A percentile compares a stretch with the other conserved stretches of the same genome.
phyloP scores from a whole-genome alignment of 2,113 vertebrate genomes.

The Spheniscus mendiculus region DNA sequence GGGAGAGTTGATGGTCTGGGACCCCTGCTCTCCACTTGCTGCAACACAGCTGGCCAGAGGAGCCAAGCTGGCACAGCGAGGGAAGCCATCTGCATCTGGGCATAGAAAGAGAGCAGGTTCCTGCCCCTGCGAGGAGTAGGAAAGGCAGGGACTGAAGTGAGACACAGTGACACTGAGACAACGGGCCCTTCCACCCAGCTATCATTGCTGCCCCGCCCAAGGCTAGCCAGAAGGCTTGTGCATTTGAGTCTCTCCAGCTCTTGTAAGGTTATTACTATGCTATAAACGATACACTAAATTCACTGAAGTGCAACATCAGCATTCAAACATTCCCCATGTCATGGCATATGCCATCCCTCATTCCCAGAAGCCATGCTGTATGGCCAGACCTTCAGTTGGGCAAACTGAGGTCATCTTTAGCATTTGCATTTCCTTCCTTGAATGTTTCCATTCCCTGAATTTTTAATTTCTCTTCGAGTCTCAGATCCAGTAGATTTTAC shows the following conservation, averaged over 20 bases:
- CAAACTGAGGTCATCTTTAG: neutral
- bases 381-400: neutral
- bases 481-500: neutral
- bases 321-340: neutral
- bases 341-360: rapidly evolving
- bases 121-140: neutral
- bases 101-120: neutral
- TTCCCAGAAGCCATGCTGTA: neutral
- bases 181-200: neutral
- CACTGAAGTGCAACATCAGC: neutral
- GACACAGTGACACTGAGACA: neutral
- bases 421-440: neutral
- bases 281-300: rapidly evolving
- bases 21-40: neutral
- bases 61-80: rapidly evolving
- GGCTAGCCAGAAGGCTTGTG: neutral
- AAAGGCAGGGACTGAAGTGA: neutral
- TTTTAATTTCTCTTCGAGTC: neutral
- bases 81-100: neutral
- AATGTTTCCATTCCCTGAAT: neutral
- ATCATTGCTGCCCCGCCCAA: rapidly evolving
- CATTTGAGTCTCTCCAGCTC: neutral
- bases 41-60: too few relatives aligned
- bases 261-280: neutral
- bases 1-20: neutral